Base-by-base conservation (phyloP, 1,140 invertebrate species). In the Halictus rubicundus region DNA sequence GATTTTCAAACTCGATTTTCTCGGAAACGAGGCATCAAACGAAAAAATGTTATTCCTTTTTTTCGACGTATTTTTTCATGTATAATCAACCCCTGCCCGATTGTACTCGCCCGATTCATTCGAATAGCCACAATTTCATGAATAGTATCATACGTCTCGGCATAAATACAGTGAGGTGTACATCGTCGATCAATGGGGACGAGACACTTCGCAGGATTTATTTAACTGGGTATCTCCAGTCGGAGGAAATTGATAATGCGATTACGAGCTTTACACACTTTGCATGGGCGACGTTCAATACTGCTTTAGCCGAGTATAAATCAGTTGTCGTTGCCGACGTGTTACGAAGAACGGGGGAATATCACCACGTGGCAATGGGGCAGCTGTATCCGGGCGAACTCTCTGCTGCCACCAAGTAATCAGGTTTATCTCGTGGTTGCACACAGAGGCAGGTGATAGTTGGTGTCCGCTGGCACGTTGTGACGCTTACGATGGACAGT, bases 381-480 rank as follows among this genome's bases (percentile, higher is more conserved):
- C 14, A 23, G 69, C 57, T 70, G 68, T 77, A 63, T 59, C 78
- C 61, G 65, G 65, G 76, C 69, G 80, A 73, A 85, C 80, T 75
- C 83, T 86, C 70, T 61, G 68, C 70, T 72, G 80, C 81, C 80
- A 76, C 69, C 19, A 69, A 61, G 64, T 86, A 86, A 86, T 86
- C 76, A 86, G 76, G 80, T 86, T 86, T 85, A 86, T 86, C 75
- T 83, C 80, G 72, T 85, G 84, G 84, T 86, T 77, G 76, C 84
- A 80, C 80, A 82, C 83, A 82, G 75, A 70, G 80, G 65, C 84
- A 80, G 70, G 69, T 80, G 82, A 68, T 60, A 27, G 76, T 75
- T 70, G 64, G 79, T 69, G 79, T 75, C 74, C 75, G 68, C 73
- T 57, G 72, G 63, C 82, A 57, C 76, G 78, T 84, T 84, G 75